These are phyloP conservation scores for Mustelus asterias DNA, from an alignment of 2,113 vertebrate species.

Conservation along the genomic window DNA sequence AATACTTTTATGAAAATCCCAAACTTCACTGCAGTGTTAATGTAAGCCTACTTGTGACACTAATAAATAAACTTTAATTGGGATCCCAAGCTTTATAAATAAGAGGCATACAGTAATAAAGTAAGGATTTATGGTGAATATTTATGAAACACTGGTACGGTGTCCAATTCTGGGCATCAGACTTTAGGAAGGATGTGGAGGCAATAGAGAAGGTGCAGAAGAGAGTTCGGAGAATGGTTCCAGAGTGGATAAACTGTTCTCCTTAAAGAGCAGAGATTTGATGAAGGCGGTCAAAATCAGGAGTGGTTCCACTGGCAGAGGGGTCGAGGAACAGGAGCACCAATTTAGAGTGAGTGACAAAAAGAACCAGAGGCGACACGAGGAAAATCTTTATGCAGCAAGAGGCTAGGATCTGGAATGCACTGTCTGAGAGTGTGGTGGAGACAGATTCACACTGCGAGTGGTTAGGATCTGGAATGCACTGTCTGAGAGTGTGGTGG, in stretches of 20 bases:
- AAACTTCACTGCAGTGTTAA: no score
- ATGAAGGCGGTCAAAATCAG: neutral
- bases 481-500: neutral
- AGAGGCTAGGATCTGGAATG: neutral
- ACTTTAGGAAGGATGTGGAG: neutral
- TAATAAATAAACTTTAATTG: neutral
- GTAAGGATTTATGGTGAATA: neutral
- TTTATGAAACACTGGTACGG: neutral
- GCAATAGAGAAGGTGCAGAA: neutral
- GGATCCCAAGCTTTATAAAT: neutral
- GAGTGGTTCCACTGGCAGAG: no score
- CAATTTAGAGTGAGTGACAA: neutral
- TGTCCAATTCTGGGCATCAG: neutral
- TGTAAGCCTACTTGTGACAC: no score
- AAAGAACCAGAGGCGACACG: neutral
- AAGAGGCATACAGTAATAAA: neutral
- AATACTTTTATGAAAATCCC: no score
- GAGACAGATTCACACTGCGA: neutral
- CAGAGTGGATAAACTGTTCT: neutral
- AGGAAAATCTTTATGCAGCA: neutral
- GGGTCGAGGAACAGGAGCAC: neutral
- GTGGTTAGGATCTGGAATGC: neutral
- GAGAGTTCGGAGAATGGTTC: neutral
- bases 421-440: neutral
- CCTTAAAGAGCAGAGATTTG: neutral